Evolutionary conservation across 2,113 vertebrate genomes (phyloP), one percentile per base, ranked within the genome.

Genomic region (Ibidorhyncha struthersii): DNA sequence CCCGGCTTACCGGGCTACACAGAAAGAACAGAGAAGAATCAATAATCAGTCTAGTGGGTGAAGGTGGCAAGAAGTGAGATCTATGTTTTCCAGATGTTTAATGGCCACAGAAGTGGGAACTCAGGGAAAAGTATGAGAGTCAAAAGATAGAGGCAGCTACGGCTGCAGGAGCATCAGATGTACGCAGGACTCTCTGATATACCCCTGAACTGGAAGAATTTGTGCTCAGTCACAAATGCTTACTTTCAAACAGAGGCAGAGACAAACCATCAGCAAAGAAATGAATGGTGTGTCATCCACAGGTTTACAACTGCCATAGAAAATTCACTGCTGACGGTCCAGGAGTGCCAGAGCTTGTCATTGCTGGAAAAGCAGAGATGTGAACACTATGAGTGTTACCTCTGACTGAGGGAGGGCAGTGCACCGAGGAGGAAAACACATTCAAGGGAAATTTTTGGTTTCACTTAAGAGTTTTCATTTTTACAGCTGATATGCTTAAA

Each of bases 371-470:
- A 74, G 29, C 29, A 38, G 10, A 34, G 25, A 47, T 0, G 1
- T 14, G 26, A 66, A 50, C 0, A 1, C 20, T 23, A 4, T 0
- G 1, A 61, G 18, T 34, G 26, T 38, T 65, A 32, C 36, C 26
- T 49, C 50, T 71, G 65, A 76, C 6, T 25, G 40, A 82, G 10
- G 20, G 45, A 82, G 12, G 8, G 18, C 8, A 49, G 30, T 10
- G 32, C 38, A 71, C 17, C 16, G 70, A 43, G 52, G 53, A 63
- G 49, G 47, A 74, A 74, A 69, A 12, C 10, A 25, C 1, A 1
- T 32, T 86, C 23, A 43, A 20, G 6, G 6, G 50, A 78, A 56
- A 70, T 10, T 47, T 82, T 47, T 65, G 2, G 17, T 67, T 86
- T 82, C 8, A 65, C n/a, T 78, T 52, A 36, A 40, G 23, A 70